Conservation (phyloP, 2,113 vertebrate genomes). For the Lepidothrix coronata region DNA sequence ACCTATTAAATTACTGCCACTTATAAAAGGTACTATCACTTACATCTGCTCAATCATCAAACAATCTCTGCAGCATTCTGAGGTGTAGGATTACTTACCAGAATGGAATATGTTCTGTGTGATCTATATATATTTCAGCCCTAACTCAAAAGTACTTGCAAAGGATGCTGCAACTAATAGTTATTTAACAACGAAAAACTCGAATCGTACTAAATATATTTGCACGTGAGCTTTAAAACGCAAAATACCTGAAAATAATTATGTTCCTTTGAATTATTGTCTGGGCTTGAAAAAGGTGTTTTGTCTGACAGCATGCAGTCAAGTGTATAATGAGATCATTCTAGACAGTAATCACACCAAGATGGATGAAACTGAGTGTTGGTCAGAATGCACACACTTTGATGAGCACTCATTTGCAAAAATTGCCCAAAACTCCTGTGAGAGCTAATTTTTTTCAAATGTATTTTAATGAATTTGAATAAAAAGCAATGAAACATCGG, state of each 20-base stretch:
- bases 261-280: background rate
- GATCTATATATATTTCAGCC: background rate
- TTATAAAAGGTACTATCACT: background rate
- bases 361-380: background rate
- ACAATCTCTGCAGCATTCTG: background rate
- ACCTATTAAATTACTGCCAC: background rate
- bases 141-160: background rate
- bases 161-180: background rate
- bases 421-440: background rate
- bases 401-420: background rate
- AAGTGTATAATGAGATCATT: constrained; percentile 36
- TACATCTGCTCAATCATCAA: background rate
- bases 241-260: background rate
- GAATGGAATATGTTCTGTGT: background rate
- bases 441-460: background rate
- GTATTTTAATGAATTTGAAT: background rate
- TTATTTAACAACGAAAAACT: background rate
- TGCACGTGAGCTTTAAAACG: background rate
- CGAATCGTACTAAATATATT: background rate
- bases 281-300: constrained; percentile 2
- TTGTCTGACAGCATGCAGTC: constrained; percentile 37
- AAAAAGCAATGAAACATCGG: background rate
- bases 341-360: background rate
- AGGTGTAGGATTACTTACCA: background rate
- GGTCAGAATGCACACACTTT: background rate